phyloP scores from a whole-genome alignment of 1,140 invertebrate species.

The Zaprionus africanus region DNA sequence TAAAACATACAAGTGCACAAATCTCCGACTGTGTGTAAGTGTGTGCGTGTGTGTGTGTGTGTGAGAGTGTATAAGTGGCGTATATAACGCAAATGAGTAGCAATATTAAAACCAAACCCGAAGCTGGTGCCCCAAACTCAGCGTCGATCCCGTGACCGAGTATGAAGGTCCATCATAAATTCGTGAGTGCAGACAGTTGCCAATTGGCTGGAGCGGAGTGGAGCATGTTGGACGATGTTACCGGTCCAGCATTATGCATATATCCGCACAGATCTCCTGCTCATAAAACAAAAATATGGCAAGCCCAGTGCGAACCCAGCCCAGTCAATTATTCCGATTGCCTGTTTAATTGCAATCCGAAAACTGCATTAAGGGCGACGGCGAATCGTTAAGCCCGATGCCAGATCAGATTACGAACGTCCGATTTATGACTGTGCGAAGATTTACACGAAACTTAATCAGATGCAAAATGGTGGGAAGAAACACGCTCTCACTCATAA shows the following conservation, averaged over 20 bases:
- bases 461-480: background rate
- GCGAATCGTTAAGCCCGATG: slow-evolving; percentile 40
- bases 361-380: slow-evolving; percentile 35
- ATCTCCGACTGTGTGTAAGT: slow-evolving; percentile 25
- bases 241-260: background rate
- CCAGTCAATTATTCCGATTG: slow-evolving; percentile 35
- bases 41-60: background rate
- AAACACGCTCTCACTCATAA: background rate
- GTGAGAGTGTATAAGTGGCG: slow-evolving; percentile 13
- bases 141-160: slow-evolving; percentile 28
- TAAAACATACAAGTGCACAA: slow-evolving; percentile 75
- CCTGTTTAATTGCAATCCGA: slow-evolving; percentile 41
- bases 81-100: slow-evolving; percentile 38
- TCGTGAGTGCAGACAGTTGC: slow-evolving; percentile 73
- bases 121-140: background rate
- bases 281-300: slow-evolving; percentile 46
- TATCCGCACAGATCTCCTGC: background rate
- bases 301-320: slow-evolving; percentile 1
- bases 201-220: slow-evolving; percentile 39
- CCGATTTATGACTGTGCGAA: slow-evolving; percentile 27
- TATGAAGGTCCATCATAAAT: slow-evolving; percentile 77
- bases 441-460: slow-evolving; percentile 25
- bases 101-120: slow-evolving; percentile 17
- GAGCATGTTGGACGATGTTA: background rate
- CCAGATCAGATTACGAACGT: slow-evolving; percentile 36